Evolutionary conservation across 1,140 invertebrate species (phyloP).

Genomic region (Danaus plexippus): DNA sequence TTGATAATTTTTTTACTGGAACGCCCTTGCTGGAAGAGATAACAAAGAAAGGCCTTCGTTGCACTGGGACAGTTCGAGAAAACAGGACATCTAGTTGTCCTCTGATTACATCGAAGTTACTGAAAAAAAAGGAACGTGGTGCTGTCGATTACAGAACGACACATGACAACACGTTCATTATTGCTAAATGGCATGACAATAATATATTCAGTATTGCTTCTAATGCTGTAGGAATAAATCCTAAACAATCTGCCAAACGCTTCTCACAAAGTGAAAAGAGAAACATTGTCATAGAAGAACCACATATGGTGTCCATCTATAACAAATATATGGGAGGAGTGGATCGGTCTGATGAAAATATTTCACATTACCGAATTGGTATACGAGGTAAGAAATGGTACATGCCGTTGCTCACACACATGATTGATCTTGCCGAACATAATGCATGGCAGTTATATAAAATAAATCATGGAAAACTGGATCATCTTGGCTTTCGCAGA

Average conservation of each 20-base stretch:
- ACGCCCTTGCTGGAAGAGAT: slow-evolving; percentile 38
- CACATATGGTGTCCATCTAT: slow-evolving; percentile 43
- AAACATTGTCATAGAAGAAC: slow-evolving; percentile 41
- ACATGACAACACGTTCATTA: slow-evolving; percentile 36
- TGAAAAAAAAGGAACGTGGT: slow-evolving; percentile 44
- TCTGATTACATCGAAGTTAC: slow-evolving; percentile 34
- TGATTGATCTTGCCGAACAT: slow-evolving; percentile 35
- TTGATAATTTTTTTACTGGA: slow-evolving; percentile 41
- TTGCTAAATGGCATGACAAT: too few species aligned
- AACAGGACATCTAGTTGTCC: slow-evolving; percentile 40
- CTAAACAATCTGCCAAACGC: slow-evolving; percentile 38
- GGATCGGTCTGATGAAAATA: slow-evolving; percentile 51
- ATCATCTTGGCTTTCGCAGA: slow-evolving; percentile 42
- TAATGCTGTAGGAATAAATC: slow-evolving; percentile 36
- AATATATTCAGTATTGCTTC: slow-evolving; percentile 41
- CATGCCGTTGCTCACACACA: slow-evolving; percentile 34
- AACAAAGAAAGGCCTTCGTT: slow-evolving; percentile 33
- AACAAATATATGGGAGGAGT: slow-evolving; percentile 49
- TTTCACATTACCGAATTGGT: slow-evolving; percentile 41
- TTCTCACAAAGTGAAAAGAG: slow-evolving; percentile 52
- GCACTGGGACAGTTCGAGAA: slow-evolving; percentile 41
- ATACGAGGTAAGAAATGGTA: slow-evolving; percentile 52
- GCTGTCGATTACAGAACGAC: slow-evolving; percentile 38
- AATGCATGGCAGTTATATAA: too few species aligned
- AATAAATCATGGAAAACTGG: too few species aligned